These are phyloP conservation scores for Pongo abelii DNA, from an alignment of 2,113 vertebrate genomes.

Conservation along the genomic window DNA sequence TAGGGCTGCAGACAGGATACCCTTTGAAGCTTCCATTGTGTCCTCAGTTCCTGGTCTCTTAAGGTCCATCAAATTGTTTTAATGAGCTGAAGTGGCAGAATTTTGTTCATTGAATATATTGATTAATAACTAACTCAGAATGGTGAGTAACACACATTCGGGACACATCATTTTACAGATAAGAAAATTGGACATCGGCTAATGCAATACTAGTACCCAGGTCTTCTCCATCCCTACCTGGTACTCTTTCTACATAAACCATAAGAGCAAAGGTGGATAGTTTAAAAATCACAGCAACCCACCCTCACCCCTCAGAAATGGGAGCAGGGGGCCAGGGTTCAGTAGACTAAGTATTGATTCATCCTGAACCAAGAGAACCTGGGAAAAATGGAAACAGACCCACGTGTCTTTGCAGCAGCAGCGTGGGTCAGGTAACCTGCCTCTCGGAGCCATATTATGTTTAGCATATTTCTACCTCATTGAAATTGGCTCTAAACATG, in stretches of 20 bases:
- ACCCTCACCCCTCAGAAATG: background rate
- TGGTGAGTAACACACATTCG: background rate
- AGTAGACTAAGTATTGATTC: background rate
- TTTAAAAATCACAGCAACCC: background rate
- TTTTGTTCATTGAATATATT: background rate
- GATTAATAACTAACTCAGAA: background rate
- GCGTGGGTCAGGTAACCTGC: background rate
- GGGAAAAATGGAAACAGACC: background rate
- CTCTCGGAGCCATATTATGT: background rate
- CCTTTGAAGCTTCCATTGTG: accelerated
- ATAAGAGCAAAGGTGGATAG: background rate
- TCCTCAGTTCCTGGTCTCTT: background rate
- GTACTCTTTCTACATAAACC: background rate
- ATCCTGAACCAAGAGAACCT: background rate
- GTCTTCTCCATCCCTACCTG: background rate
- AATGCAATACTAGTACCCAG: background rate
- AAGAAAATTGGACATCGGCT: background rate
- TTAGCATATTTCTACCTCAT: conserved; percentile 56
- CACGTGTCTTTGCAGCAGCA: background rate
- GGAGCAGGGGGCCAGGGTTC: background rate
- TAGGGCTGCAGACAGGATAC: accelerated
- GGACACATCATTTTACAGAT: background rate
- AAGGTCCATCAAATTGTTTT: background rate
- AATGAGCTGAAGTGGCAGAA: background rate
- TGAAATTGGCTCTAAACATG: conserved; percentile 53